These are phyloP conservation scores for Caenorhabditis briggsae DNA, from an alignment of 1,140 invertebrate species.

Conservation along the genomic window DNA sequence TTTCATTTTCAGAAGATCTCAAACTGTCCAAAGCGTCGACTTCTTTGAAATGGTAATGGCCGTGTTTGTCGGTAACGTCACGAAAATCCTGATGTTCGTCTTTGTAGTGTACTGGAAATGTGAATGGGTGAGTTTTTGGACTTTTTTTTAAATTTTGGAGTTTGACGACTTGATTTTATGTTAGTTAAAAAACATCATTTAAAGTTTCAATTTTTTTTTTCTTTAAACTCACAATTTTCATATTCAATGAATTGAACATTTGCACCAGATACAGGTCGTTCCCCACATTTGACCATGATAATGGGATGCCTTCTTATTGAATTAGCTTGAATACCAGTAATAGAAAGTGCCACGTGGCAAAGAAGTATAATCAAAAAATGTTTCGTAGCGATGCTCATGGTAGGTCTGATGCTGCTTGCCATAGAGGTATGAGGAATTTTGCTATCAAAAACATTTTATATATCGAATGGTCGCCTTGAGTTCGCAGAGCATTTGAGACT, in stretches of 20 bases:
- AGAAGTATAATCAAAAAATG: not conserved
- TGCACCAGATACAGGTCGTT: not conserved
- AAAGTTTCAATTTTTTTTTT: not conserved
- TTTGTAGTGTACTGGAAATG: not conserved
- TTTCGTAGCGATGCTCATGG: not conserved
- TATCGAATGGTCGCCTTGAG: not conserved
- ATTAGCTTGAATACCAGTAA: not conserved
- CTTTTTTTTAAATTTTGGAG: too few relatives aligned
- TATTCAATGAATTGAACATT: not conserved
- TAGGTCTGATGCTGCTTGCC: not conserved
- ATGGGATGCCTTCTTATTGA: not conserved
- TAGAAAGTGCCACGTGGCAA: not conserved
- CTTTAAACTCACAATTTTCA: not conserved
- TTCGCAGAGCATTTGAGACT: not conserved
- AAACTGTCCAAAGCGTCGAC: too few relatives aligned
- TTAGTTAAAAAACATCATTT: too few relatives aligned
- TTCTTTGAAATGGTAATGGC: too few relatives aligned
- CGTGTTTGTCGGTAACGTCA: too few relatives aligned
- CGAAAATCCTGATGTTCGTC: too few relatives aligned
- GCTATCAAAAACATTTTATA: slow-evolving; percentile 7
- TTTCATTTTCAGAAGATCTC: too few relatives aligned
- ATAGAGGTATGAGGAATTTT: not conserved
- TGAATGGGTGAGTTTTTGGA: not conserved
- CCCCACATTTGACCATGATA: not conserved
- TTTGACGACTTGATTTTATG: too few relatives aligned